Evolutionary conservation across 2,888 invertebrate genomes (phyloP).

Genomic region (Seira musarum): DNA sequence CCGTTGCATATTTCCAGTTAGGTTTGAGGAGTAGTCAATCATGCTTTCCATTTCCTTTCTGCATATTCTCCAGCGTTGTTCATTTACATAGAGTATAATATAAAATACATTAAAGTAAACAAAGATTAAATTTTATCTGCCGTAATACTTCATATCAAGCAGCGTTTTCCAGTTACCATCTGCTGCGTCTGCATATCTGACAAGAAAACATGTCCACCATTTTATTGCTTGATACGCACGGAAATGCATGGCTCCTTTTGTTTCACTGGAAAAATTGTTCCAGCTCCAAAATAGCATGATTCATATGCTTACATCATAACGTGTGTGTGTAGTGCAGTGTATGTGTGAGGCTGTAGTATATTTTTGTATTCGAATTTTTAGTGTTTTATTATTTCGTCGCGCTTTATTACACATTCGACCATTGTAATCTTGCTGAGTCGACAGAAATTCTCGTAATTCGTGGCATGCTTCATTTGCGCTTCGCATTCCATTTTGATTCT

Average conservation of each 20-base stretch:
- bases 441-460: not conserved
- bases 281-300: too few relatives aligned
- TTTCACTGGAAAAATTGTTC: not conserved
- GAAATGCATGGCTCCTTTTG: not conserved
- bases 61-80: not conserved
- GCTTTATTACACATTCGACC: conserved; percentile 10
- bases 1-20: too few relatives aligned
- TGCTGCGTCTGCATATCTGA: conserved; percentile 10
- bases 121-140: not conserved
- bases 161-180: not conserved
- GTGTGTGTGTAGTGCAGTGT: too few relatives aligned
- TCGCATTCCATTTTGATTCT: not conserved
- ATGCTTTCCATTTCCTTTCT: not conserved
- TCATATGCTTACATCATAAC: not conserved
- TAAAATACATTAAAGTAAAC: conserved; percentile 3
- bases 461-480: conserved; percentile 6
- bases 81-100: not conserved
- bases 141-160: not conserved
- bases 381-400: conserved; percentile 10
- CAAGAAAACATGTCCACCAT: not conserved
- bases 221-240: conserved; percentile 2
- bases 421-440: not conserved
- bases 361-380: conserved; percentile 1
- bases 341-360: too few relatives aligned
- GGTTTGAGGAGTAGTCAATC: not conserved